phyloP scores from a whole-genome alignment of 2,888 invertebrate species.

The Plagodis dolabraria region DNA sequence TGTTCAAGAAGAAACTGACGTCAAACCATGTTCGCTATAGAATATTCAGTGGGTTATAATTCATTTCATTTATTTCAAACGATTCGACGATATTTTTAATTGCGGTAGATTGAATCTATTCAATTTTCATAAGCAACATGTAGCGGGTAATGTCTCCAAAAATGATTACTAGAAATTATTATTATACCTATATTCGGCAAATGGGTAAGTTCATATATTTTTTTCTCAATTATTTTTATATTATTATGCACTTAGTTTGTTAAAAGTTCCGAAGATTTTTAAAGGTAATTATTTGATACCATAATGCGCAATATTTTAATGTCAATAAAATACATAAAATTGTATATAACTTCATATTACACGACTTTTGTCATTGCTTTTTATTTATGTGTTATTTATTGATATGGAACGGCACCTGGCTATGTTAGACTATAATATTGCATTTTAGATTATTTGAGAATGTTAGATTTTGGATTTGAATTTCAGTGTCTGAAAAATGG shows the following conservation, averaged over 20 bases:
- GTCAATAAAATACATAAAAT: background rate
- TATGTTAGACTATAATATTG: slow-evolving; percentile 42
- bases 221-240: too few relatives aligned
- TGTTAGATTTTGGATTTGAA: slow-evolving; percentile 72
- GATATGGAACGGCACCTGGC: slow-evolving; percentile 34
- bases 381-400: slow-evolving; percentile 24
- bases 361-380: slow-evolving; percentile 25
- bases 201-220: background rate
- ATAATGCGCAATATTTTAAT: background rate
- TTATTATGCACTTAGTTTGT: background rate
- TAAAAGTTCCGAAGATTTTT: background rate
- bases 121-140: too few relatives aligned
- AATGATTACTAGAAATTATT: too few relatives aligned
- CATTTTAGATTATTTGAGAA: slow-evolving; percentile 63
- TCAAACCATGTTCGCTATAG: too few relatives aligned
- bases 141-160: too few relatives aligned
- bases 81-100: too few relatives aligned
- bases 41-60: too few relatives aligned
- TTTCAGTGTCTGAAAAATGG: slow-evolving; percentile 82
- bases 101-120: too few relatives aligned
- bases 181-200: background rate
- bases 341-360: slow-evolving; percentile 5
- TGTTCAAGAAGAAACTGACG: too few relatives aligned
- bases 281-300: background rate
- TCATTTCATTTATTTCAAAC: too few relatives aligned